phyloP scores from a whole-genome alignment of 2,113 vertebrate genomes.

The Sturnus vulgaris region DNA sequence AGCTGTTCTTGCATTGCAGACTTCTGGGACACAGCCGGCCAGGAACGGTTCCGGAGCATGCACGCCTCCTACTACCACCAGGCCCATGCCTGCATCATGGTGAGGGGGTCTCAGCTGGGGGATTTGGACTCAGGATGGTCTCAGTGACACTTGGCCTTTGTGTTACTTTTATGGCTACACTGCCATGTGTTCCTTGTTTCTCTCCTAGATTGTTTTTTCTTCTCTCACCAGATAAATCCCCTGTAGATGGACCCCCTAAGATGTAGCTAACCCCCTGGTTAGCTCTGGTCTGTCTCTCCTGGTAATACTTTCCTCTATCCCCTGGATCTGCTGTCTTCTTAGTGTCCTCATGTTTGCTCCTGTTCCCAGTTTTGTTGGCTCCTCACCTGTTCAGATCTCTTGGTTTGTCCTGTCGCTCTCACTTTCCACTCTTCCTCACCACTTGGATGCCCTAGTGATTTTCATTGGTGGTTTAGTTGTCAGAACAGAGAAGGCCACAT shows the following conservation, averaged over 20 bases:
- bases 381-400: neutral
- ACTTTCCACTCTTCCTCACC: neutral
- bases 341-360: neutral
- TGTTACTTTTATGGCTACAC: neutral
- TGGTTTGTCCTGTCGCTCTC: neutral
- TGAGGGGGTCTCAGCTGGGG: conserved; percentile 47
- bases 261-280: neutral
- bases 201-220: neutral
- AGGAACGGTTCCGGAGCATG: conserved; percentile 96
- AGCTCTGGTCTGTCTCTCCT: neutral
- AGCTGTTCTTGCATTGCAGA: conserved; percentile 71
- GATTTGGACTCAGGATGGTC: neutral
- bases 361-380: neutral
- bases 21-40: conserved; percentile 96
- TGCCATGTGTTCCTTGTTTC: neutral
- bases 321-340: neutral
- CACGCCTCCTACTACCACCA: conserved; percentile 96
- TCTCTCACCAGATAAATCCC: neutral
- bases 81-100: conserved; percentile 96
- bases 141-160: neutral
- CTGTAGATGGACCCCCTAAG: neutral
- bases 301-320: neutral
- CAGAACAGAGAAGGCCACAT: neutral
- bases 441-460: neutral
- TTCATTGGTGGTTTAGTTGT: neutral